Evolutionary conservation across 2,113 vertebrate species (phyloP).

Genomic region (Atlantisia rogersi): DNA sequence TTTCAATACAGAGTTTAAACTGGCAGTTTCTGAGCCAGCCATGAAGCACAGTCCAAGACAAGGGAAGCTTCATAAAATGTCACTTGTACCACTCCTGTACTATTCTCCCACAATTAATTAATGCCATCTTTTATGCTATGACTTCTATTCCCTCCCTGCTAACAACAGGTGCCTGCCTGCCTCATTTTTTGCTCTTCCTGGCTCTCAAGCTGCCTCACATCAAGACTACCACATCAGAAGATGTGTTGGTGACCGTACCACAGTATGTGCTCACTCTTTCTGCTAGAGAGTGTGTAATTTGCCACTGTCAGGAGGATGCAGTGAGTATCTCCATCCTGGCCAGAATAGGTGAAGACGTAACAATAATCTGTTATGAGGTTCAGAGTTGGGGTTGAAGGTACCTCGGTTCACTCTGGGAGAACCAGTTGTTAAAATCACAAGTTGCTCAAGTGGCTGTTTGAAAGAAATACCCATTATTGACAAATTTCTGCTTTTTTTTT

Average conservation of each 20-base stretch:
- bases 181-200: background rate
- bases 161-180: background rate
- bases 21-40: background rate
- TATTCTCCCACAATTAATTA: background rate
- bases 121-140: background rate
- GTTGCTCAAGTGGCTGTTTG: background rate
- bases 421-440: background rate
- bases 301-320: background rate
- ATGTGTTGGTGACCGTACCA: background rate
- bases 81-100: background rate
- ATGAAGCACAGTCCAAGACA: background rate
- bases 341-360: fast-evolving
- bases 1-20: background rate
- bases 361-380: background rate
- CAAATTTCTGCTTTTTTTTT: background rate
- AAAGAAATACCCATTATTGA: background rate
- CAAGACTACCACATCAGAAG: background rate
- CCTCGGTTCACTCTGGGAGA: background rate
- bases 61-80: background rate
- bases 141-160: background rate
- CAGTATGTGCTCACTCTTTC: background rate
- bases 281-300: background rate
- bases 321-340: background rate
- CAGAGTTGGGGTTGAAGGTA: background rate
- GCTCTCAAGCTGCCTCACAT: background rate